Conservation (phyloP, 2,888 invertebrate genomes). For the Oconnorella tubifera region DNA sequence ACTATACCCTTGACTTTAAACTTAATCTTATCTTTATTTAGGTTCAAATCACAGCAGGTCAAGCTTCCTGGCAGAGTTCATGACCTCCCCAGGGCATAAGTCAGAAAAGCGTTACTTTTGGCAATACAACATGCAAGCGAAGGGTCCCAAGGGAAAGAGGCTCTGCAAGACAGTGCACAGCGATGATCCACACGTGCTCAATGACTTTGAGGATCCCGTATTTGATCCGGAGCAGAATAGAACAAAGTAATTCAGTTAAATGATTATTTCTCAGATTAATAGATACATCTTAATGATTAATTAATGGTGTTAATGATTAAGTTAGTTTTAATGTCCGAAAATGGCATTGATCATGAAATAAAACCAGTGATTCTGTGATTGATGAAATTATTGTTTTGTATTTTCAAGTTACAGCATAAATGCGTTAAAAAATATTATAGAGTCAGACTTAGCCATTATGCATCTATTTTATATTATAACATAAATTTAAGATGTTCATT, state of each 20-base stretch:
- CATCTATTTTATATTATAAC: no score
- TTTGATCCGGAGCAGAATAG: conserved; percentile 68
- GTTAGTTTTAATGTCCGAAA: background rate
- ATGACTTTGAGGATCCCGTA: conserved; percentile 89
- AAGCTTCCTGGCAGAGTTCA: conserved; percentile 1
- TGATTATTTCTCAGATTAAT: background rate
- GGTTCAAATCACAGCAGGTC: background rate
- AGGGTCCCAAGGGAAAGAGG: conserved; percentile 92
- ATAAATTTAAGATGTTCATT: no score
- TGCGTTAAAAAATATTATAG: no score
- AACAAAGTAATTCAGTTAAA: background rate
- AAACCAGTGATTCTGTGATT: no score
- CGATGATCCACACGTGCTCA: conserved; percentile 85
- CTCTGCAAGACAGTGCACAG: conserved; percentile 61
- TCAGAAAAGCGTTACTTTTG: conserved; percentile 65
- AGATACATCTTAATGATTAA: background rate
- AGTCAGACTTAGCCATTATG: no score
- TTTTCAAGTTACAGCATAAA: no score
- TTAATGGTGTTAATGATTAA: background rate
- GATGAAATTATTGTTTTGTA: no score
- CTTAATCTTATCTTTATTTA: no score
- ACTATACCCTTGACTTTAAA: no score
- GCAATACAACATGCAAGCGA: conserved; percentile 98
- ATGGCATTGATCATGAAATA: conserved; percentile 1
- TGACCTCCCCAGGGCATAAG: conserved; percentile 4